A percentile compares a stretch with the other conserved stretches of the same genome.
Evolutionary conservation across 2,797 vertebrate species (phyloP).

Genomic region (Lagocephalus sceleratus): DNA sequence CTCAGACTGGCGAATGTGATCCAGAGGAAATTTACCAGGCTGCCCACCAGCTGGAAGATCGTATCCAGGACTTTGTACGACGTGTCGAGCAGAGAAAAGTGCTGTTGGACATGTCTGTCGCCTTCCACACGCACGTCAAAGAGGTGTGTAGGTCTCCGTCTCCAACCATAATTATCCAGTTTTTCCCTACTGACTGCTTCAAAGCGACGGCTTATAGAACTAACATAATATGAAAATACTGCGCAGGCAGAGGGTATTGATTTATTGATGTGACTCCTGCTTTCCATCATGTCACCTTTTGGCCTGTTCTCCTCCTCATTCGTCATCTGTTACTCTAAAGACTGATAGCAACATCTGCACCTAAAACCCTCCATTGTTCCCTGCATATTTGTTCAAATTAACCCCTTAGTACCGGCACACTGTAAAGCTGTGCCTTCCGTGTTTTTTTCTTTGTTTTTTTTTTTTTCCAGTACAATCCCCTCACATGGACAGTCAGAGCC

Average conservation of each 20-base stretch:
- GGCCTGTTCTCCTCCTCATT: not conserved
- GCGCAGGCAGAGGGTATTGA: not conserved
- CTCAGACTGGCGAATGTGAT: slow-evolving; percentile 96
- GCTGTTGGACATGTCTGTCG: slow-evolving; percentile 95
- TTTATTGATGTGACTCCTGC: slow-evolving; percentile 4
- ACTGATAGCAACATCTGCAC: not conserved
- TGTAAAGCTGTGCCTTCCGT: not conserved
- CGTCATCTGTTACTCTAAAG: not conserved
- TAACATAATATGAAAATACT: not conserved
- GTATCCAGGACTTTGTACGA: slow-evolving; percentile 96
- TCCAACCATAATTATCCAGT: not conserved
- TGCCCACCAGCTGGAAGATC: slow-evolving; percentile 93
- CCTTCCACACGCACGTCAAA: slow-evolving; percentile 96
- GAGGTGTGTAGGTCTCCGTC: slow-evolving; percentile 77
- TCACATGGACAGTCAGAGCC: slow-evolving; percentile 36
- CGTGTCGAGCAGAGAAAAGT: slow-evolving; percentile 95
- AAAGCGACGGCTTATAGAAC: not conserved
- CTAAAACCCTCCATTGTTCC: not conserved
- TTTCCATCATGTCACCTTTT: not conserved
- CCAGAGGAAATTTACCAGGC: slow-evolving; percentile 98
- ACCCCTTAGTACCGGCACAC: not conserved
- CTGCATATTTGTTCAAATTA: not conserved
- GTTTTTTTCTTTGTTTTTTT: slow-evolving; percentile 1
- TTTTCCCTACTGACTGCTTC: not conserved
- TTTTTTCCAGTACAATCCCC: slow-evolving; percentile 6